Evolutionary conservation across 2,888 invertebrate species (phyloP), one percentile per base, ranked within the genome.

Genomic region (Gastracanthus pulcherrimus): DNA sequence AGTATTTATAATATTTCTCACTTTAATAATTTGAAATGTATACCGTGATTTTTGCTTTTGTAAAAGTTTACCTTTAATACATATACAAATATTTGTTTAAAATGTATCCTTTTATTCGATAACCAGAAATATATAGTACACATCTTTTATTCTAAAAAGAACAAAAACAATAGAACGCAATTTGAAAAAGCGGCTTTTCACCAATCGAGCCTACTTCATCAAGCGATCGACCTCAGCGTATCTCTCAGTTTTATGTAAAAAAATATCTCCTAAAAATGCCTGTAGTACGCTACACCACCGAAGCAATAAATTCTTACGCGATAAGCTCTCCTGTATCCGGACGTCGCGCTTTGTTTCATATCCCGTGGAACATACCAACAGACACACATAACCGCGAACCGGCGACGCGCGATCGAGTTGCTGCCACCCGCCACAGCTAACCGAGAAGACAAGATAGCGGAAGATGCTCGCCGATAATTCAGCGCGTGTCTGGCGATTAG

Each of bases 291-390:
- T 1, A 16, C 5, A 11, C 7, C n/a, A 9, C 6, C 31, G 45
- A 6, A 19, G 31, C 51, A 48, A 70, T 70, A 70, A 70, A 70
- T 70, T 51, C 34, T 31, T 16, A 11, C n/a, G 19, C 69, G 69
- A 70, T 70, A 70, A 70, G 69, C 69, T 6, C 64, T 16, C 16
- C 1, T 29, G 16, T 16, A 67, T 41, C 48, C 66, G 41, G 45
- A n/a, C 13, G 62, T 64, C 64, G 60, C 60, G n/a, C 31, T 36
- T 64, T 64, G 36, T 34, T 64, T 36, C 64, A 16, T 31, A 16
- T 16, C n/a, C n/a, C n/a, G n/a, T n/a, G n/a, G n/a, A n/a, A 60
- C 11, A n/a, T 9, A 31, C 60, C 11, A 11, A 19, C n/a, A 9
- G 13, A n/a, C n/a, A n/a, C 34, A 23, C 29, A 38, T 5, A 60